phyloP scores from a whole-genome alignment of 35 echinoderm and acorn worm genomes.

The Apostichopus parvimensis region DNA sequence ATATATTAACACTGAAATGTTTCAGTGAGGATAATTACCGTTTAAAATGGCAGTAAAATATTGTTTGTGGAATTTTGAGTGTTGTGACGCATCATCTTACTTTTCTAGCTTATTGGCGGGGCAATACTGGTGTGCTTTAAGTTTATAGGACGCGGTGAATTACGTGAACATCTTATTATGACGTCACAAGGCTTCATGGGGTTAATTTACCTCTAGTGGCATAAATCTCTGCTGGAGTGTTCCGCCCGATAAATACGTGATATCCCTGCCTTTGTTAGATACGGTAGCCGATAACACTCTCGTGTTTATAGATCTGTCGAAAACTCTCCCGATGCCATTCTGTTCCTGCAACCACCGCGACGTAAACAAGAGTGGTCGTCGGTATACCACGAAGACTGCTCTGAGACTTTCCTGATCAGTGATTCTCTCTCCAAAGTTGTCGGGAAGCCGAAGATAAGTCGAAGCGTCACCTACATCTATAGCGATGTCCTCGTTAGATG shows the following conservation, averaged over 20 bases:
- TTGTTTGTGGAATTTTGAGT: no score
- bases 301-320: neutral
- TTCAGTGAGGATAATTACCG: no score
- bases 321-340: neutral
- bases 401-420: neutral
- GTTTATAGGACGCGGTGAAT: no score
- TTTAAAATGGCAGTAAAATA: no score
- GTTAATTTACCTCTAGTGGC: constrained; percentile 22
- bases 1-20: no score
- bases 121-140: no score
- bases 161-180: no score
- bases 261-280: constrained; percentile 18
- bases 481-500: neutral
- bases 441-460: constrained; percentile 24
- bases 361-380: constrained; percentile 7
- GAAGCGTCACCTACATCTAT: neutral
- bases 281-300: constrained; percentile 30
- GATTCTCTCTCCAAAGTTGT: constrained; percentile 8
- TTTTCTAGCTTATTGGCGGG: no score
- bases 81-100: no score
- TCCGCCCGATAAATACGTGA: neutral
- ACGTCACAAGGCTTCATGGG: neutral
- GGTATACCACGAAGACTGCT: constrained; percentile 18
- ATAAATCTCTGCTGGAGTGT: neutral
- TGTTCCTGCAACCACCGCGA: constrained; percentile 13